phyloP scores from a whole-genome alignment of 2,113 vertebrate genomes.

The Turnix velox region DNA sequence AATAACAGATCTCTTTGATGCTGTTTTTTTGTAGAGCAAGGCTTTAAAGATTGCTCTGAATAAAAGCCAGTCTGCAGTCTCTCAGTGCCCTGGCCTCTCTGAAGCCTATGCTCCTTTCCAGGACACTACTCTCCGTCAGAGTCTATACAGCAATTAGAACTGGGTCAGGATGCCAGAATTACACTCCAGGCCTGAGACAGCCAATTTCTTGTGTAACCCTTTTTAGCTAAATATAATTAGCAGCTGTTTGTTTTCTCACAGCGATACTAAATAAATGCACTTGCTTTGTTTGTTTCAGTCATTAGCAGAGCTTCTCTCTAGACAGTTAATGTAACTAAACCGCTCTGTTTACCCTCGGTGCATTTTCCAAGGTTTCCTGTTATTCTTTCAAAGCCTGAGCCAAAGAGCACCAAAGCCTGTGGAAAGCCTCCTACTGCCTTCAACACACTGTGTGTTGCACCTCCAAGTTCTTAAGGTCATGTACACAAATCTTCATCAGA shows the following conservation, averaged over 20 bases:
- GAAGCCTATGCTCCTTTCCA: background rate
- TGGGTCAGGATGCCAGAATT: background rate
- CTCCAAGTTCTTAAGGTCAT: slow-evolving; percentile 35
- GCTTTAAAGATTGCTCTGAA: background rate
- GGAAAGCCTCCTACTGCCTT: background rate
- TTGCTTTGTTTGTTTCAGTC: slow-evolving; percentile 25
- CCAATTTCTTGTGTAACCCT: background rate
- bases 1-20: background rate
- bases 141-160: background rate
- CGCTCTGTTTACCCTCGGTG: slow-evolving; percentile 39
- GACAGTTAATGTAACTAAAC: slow-evolving; percentile 49
- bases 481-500: slow-evolving; percentile 50
- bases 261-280: background rate
- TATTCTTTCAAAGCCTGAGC: slow-evolving; percentile 36
- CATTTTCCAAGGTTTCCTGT: slow-evolving; percentile 24
- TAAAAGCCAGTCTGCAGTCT: background rate
- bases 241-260: slow-evolving; percentile 7
- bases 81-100: background rate
- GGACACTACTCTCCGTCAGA: background rate
- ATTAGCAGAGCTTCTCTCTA: slow-evolving; percentile 30
- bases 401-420: slow-evolving; percentile 32
- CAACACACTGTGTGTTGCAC: background rate
- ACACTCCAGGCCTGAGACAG: background rate
- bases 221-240: background rate
- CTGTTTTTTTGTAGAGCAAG: background rate